Evolutionary conservation across 2,888 invertebrate species (phyloP).

Genomic region (Parascotia fuliginaria): DNA sequence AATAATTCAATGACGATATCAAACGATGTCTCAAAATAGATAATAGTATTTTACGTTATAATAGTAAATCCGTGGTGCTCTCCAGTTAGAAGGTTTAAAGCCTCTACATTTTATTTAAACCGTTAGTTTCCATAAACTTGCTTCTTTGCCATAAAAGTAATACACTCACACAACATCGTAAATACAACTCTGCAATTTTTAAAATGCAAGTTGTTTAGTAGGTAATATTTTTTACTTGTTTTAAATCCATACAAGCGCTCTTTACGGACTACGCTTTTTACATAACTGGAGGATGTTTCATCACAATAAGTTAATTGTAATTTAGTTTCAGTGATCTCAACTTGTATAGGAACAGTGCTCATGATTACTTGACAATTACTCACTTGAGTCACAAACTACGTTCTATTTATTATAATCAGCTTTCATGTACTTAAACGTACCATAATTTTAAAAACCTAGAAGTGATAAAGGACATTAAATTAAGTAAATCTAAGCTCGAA

Average conservation of each 20-base stretch:
- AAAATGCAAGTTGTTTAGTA: too few species aligned
- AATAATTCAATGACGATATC: constrained; percentile 19
- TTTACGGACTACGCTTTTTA: background rate
- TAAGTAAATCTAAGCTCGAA: background rate
- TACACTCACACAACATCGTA: too few species aligned
- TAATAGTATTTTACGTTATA: constrained; percentile 10
- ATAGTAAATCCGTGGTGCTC: constrained; percentile 34
- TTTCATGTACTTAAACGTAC: background rate
- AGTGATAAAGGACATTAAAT: background rate
- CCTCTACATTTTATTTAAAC: too few species aligned
- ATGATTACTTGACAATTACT: constrained; percentile 10
- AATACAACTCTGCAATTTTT: too few species aligned
- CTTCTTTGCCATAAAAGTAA: too few species aligned
- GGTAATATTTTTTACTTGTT: too few species aligned
- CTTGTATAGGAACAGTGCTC: constrained; percentile 25
- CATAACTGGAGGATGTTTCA: constrained; percentile 13
- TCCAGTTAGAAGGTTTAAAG: constrained; percentile 14
- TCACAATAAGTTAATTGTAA: constrained; percentile 25
- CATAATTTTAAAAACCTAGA: too few species aligned
- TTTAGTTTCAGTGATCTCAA: constrained; percentile 51
- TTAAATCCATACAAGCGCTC: background rate
- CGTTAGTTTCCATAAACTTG: background rate
- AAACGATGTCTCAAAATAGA: constrained; percentile 6
- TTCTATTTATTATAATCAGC: background rate
- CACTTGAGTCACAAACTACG: constrained; percentile 4